Base-by-base conservation (phyloP, 2,113 vertebrate genomes). In the Gavia stellata region DNA sequence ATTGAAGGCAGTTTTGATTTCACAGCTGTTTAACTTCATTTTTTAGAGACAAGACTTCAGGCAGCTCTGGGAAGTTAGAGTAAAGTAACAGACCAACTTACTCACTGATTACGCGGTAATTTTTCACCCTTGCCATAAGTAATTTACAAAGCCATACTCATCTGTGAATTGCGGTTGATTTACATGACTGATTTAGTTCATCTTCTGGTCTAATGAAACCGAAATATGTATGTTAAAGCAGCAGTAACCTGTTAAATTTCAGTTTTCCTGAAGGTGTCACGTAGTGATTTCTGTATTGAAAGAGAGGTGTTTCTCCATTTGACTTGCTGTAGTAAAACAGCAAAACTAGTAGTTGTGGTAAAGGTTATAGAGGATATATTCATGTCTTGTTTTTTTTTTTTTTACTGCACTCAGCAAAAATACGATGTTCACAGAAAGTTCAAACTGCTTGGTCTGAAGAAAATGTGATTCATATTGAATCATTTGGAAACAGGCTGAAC, bases 381-480 rank as follows among this genome's bases (percentile, higher is more conserved):
- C 7, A 5, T 34, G 15, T 70, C 33, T 74, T 66, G 34, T 18
- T 4, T 0, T 8, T 9, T 20, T n/a, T 52, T 59, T 68, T 90
- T 83, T 82, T 34, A 44, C 34, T 81, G 56, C 14, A 24, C 42
- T 93, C 53, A 53, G 66, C 78, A 87, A 59, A 94, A 93, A 71
- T 36, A 20, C 0, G 0, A 0, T 26, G 44, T 36, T 72, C 65
- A n/a, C 52, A 61, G 28, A 63, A 63, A 50, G 42, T 45, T 85
- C 36, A 34, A 4, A 56, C 44, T 52, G n/a, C 65, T 78, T 74
- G 45, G 16, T 87, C 52, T 74, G 65, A 91, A 86, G 63, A 83
- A 88, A 89, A n/a, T 63, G 47, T 91, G 87, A 89, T 89, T 96
- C 81, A 67, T 65, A 21, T 17, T 87, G 70, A 92, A 40, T 94